A percentile compares a stretch with the other conserved stretches of the same genome.
Evolutionary conservation across 2,113 vertebrate genomes (phyloP).

Genomic region (Podiceps cristatus): DNA sequence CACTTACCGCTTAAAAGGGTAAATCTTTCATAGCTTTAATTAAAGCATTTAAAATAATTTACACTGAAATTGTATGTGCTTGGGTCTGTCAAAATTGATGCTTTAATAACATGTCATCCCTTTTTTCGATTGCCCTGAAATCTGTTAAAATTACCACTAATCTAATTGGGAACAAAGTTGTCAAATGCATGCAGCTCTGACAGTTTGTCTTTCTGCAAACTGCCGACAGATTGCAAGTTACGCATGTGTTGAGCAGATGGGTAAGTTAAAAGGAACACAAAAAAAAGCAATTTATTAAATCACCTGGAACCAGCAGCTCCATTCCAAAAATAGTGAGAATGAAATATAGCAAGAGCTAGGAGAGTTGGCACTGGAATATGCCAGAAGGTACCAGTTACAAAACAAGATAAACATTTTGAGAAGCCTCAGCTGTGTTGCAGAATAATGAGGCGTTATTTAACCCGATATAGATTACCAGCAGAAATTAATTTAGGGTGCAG

Average conservation of each 20-base stretch:
- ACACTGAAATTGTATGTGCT: constrained; percentile 83
- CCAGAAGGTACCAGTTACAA: constrained; percentile 90
- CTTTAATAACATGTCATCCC: constrained; percentile 85
- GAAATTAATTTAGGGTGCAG: constrained; percentile 86
- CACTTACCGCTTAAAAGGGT: constrained; percentile 82
- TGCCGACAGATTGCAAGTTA: constrained; percentile 88
- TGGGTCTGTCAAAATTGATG: constrained; percentile 84
- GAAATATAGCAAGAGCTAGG: constrained; percentile 87
- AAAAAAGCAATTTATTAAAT: constrained; percentile 90
- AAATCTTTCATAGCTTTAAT: constrained; percentile 85
- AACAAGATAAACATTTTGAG: constrained; percentile 91
- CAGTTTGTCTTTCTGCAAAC: constrained; percentile 89
- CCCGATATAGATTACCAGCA: constrained; percentile 84
- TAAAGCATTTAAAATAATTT: constrained; percentile 88
- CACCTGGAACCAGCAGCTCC: constrained; percentile 89
- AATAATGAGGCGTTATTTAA: constrained; percentile 89
- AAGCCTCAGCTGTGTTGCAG: constrained; percentile 88
- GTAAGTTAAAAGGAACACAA: constrained; percentile 88
- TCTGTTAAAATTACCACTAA: constrained; percentile 89
- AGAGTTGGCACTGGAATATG: constrained; percentile 84
- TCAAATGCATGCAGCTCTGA: constrained; percentile 85
- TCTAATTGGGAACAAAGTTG: constrained; percentile 89
- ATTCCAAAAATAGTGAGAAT: constrained; percentile 90
- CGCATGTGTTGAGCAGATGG: constrained; percentile 90
- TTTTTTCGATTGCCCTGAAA: constrained; percentile 85